Evolutionary conservation across 2,113 vertebrate species (phyloP).

Genomic region (Theropithecus gelada): DNA sequence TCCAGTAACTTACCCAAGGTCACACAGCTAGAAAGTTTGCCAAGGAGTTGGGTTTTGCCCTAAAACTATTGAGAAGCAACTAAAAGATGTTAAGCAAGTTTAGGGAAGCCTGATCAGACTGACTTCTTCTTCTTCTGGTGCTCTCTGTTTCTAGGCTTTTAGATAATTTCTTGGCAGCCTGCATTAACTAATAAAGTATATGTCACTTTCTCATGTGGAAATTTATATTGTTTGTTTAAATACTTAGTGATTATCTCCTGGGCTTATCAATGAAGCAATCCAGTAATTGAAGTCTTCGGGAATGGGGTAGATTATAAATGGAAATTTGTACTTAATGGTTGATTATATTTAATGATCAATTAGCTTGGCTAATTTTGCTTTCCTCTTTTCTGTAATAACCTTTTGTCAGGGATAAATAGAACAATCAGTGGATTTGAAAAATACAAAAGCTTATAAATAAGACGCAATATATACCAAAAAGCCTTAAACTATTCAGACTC

Average conservation of each 20-base stretch:
- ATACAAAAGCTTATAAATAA: slow-evolving; percentile 15
- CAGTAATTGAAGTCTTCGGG: slow-evolving; percentile 51
- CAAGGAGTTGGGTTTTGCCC: neutral
- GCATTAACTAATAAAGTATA: neutral
- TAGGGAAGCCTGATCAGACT: neutral
- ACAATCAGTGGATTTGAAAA: slow-evolving; percentile 31
- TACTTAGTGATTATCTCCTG: slow-evolving; percentile 41
- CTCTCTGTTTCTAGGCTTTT: neutral
- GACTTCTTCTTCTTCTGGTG: neutral
- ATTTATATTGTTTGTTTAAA: slow-evolving; percentile 49
- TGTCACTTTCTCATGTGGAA: slow-evolving; percentile 11
- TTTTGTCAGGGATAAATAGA: slow-evolving; percentile 49
- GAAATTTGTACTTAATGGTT: slow-evolving; percentile 64
- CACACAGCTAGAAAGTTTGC: neutral
- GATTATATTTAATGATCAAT: slow-evolving; percentile 64
- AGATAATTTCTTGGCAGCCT: neutral
- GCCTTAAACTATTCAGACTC: neutral
- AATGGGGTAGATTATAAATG: slow-evolving; percentile 57
- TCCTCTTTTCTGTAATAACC: slow-evolving; percentile 19
- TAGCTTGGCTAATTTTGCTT: slow-evolving; percentile 59
- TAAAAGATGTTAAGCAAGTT: neutral
- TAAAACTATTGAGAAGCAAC: neutral
- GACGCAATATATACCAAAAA: neutral
- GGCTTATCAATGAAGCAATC: slow-evolving; percentile 56
- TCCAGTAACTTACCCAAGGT: neutral